Conservation (phyloP, 2,113 vertebrate genomes). For the Dromas ardeola region DNA sequence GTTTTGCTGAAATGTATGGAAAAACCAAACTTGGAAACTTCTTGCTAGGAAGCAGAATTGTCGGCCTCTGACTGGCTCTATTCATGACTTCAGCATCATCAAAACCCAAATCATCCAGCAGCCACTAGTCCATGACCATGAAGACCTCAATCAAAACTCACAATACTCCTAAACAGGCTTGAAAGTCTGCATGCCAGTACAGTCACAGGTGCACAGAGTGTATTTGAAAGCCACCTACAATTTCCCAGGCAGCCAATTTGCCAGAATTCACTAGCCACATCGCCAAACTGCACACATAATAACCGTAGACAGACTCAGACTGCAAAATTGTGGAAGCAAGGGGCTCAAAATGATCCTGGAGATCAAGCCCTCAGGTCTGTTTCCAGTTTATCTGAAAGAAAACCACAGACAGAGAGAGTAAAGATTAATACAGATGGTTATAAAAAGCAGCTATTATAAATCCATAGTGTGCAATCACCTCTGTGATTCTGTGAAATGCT, state of each 20-base stretch:
- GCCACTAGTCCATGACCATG: not conserved
- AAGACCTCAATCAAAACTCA: not conserved
- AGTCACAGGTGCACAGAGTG: not conserved
- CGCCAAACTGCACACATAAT: not conserved
- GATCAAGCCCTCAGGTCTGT: not conserved
- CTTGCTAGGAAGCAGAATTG: not conserved
- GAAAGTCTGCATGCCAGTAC: not conserved
- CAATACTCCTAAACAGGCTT: not conserved
- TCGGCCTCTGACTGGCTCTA: not conserved
- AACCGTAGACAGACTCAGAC: not conserved
- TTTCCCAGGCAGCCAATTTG: not conserved
- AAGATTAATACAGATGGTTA: not conserved
- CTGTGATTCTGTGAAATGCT: not conserved
- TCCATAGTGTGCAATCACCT: not conserved
- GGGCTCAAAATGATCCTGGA: not conserved
- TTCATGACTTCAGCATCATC: not conserved
- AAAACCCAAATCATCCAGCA: not conserved
- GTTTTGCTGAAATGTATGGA: not conserved
- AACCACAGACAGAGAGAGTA: not conserved
- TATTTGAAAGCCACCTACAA: not conserved
- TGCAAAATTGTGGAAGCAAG: not conserved
- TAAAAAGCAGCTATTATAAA: not conserved
- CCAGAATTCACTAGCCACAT: not conserved
- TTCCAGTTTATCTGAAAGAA: not conserved
- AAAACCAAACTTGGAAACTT: not conserved